Evolutionary conservation across 1,140 invertebrate genomes (phyloP).

Genomic region (Nomia melanderi): DNA sequence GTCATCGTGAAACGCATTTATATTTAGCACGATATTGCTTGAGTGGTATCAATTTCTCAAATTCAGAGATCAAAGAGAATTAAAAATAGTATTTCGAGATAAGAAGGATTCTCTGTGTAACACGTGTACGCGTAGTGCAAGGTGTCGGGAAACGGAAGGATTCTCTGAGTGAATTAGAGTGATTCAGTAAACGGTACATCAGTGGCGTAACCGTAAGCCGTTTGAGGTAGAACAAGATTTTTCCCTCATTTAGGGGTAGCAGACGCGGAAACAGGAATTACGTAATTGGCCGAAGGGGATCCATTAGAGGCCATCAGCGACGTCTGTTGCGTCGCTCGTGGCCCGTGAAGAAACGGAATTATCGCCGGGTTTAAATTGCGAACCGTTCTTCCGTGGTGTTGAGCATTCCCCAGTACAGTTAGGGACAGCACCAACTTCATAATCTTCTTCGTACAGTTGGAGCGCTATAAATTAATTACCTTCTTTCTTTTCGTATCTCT

Average conservation of each 20-base stretch:
- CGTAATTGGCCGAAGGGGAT: conserved; percentile 55
- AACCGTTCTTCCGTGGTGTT: conserved; percentile 1
- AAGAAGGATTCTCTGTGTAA: too few species aligned
- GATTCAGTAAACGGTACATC: conserved; percentile 65
- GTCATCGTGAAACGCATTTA: too few species aligned
- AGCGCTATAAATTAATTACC: conserved; percentile 53
- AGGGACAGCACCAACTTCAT: conserved; percentile 52
- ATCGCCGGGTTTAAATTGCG: conserved; percentile 32
- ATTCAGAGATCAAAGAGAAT: too few species aligned
- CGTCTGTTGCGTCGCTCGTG: conserved; percentile 17
- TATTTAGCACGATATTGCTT: too few species aligned
- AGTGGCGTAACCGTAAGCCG: conserved; percentile 68
- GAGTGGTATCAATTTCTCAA: too few species aligned
- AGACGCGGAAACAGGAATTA: conserved; percentile 53
- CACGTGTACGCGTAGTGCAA: too few species aligned
- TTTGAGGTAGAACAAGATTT: conserved; percentile 39
- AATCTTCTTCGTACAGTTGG: conserved; percentile 57
- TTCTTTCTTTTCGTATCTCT: not conserved
- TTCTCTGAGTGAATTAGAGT: conserved; percentile 7
- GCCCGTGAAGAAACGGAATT: conserved; percentile 47
- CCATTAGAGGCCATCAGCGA: conserved; percentile 64
- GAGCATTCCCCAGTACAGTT: not conserved
- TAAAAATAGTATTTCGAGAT: too few species aligned
- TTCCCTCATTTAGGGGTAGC: conserved; percentile 42
- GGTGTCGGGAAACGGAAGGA: conserved; percentile 2